Conservation (phyloP, 2,797 vertebrate genomes). For the Phrynocephalus forsythii region DNA sequence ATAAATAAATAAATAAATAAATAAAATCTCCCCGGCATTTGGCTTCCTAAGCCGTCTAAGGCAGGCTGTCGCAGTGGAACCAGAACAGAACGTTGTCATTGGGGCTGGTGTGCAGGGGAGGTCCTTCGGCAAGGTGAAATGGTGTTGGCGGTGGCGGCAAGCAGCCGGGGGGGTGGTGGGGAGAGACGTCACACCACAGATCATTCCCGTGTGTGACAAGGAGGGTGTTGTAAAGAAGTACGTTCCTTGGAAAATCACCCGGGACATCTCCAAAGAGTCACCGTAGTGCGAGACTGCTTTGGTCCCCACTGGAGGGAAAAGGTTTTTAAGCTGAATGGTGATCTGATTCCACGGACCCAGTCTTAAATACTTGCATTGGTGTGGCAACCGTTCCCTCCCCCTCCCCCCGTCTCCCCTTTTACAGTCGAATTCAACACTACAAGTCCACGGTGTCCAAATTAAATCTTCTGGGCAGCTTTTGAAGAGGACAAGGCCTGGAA, state of each 20-base stretch:
- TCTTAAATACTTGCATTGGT: not conserved
- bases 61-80: not conserved
- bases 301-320: not conserved
- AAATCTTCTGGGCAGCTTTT: not conserved
- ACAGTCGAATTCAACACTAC: not conserved
- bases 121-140: not conserved
- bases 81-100: not conserved
- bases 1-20: too few species aligned
- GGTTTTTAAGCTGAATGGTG: not conserved
- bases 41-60: not conserved
- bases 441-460: not conserved
- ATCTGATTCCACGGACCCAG: not conserved
- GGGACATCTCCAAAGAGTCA: too few species aligned
- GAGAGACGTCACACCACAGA: too few species aligned
- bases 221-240: not conserved
- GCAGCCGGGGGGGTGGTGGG: not conserved
- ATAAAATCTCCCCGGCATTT: too few species aligned
- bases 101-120: too few species aligned
- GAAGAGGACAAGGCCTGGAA: not conserved
- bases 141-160: not conserved
- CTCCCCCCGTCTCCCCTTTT: not conserved
- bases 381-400: not conserved
- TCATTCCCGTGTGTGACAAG: not conserved
- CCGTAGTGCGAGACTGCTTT: not conserved
- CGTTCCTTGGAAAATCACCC: not conserved